These are phyloP conservation scores for Neoaliturus tenellus DNA, from an alignment of 2,888 invertebrate species.

Conservation along the genomic window DNA sequence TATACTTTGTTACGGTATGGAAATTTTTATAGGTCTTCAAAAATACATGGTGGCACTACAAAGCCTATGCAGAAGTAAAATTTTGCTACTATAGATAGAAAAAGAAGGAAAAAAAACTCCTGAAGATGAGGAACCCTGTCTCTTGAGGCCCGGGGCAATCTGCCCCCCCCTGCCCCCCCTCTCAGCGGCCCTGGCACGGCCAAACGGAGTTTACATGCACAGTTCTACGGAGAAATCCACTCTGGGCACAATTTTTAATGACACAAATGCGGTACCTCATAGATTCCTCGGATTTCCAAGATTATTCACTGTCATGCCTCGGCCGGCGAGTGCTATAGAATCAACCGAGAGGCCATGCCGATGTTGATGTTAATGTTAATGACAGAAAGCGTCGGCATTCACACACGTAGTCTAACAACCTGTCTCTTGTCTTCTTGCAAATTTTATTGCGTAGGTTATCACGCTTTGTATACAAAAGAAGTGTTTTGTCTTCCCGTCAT, in stretches of 20 bases:
- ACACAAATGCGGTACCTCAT: neutral
- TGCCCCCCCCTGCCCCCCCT: too few species aligned
- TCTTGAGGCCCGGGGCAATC: too few species aligned
- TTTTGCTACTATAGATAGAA: too few species aligned
- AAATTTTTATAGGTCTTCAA: too few species aligned
- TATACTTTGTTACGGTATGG: too few species aligned
- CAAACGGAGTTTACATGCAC: too few species aligned
- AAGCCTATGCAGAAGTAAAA: too few species aligned
- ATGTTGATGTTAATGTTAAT: too few species aligned
- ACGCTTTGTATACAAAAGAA: neutral
- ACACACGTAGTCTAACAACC: neutral
- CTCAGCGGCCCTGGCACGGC: too few species aligned
- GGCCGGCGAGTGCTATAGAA: neutral
- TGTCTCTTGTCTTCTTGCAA: constrained; percentile 15
- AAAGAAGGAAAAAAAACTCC: too few species aligned
- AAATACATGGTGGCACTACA: too few species aligned
- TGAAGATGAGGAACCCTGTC: too few species aligned
- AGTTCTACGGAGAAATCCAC: neutral
- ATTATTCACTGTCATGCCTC: neutral
- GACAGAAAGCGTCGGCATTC: neutral
- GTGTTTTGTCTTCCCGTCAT: neutral
- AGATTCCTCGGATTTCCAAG: neutral
- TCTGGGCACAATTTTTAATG: neutral
- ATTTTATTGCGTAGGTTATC: constrained; percentile 29
- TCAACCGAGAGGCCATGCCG: neutral